Evolutionary conservation across 2,888 invertebrate species (phyloP).

Genomic region (Drosophila kokeensis): DNA sequence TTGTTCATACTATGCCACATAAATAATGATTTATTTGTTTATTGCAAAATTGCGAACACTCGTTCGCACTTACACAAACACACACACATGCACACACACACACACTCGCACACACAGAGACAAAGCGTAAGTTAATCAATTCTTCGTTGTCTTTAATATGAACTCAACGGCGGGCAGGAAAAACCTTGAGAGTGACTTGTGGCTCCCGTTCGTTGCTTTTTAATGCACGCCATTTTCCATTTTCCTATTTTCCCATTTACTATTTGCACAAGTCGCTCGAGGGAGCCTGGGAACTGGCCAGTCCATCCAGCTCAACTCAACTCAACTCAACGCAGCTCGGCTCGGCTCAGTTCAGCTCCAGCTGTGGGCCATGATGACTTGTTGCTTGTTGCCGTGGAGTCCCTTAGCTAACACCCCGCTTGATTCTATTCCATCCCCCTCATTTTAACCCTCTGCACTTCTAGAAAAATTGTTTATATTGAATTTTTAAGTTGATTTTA

Average conservation of each 20-base stretch:
- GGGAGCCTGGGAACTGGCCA: conserved; percentile 41
- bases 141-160: conserved; percentile 53
- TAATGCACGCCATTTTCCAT: conserved; percentile 59
- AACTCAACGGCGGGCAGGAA: conserved; percentile 39
- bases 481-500: not conserved
- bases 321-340: not conserved
- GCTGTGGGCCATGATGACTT: conserved; percentile 70
- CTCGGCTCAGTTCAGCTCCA: conserved; percentile 23
- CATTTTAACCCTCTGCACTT: not conserved
- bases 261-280: conserved; percentile 61
- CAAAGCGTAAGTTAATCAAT: conserved; percentile 77
- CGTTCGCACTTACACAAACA: not conserved
- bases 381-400: conserved; percentile 54
- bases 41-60: conserved; percentile 54
- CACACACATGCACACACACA: not conserved
- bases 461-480: not conserved
- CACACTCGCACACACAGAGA: conserved; percentile 15
- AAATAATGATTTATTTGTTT: conserved; percentile 82
- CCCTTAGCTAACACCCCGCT: conserved; percentile 12
- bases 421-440: not conserved
- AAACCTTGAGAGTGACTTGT: conserved; percentile 55
- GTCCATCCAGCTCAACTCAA: conserved; percentile 2
- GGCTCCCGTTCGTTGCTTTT: conserved; percentile 34
- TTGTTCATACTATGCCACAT: conserved; percentile 31
- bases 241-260: conserved; percentile 50